Percentiles rank a stretch among this genome's conserved stretches.
phyloP scores from a whole-genome alignment of 2,888 invertebrate species.

The Stegana nigrithorax region DNA sequence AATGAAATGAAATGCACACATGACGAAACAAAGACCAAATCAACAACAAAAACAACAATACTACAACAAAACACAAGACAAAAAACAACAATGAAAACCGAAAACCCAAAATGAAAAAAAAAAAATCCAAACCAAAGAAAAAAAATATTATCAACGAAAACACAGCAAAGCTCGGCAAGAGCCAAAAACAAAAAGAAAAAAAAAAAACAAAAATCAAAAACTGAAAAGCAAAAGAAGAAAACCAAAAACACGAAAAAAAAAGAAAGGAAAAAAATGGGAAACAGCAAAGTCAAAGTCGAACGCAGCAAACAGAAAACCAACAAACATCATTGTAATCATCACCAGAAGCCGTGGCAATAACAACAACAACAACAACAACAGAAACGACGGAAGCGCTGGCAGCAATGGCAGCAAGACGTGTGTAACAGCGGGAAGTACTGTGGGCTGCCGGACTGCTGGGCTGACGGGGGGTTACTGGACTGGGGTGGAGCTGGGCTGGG shows the following conservation, averaged over 20 bases:
- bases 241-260: slow-evolving; percentile 40
- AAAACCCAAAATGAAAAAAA: slow-evolving; percentile 19
- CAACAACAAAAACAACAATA: slow-evolving; percentile 38
- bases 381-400: too few relatives aligned
- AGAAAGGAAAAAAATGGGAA: slow-evolving; percentile 49
- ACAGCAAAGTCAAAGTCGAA: slow-evolving; percentile 17
- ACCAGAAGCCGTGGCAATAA: slow-evolving; percentile 40
- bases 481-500: too few relatives aligned
- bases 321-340: slow-evolving; percentile 59
- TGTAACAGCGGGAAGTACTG: too few relatives aligned
- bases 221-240: slow-evolving; percentile 19
- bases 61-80: slow-evolving; percentile 3
- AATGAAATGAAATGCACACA: slow-evolving; percentile 60
- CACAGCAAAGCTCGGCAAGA: too few relatives aligned
- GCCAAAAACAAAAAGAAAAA: slow-evolving; percentile 29
- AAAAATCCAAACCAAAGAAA: slow-evolving; percentile 11
- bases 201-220: slow-evolving; percentile 23
- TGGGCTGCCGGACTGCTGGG: too few relatives aligned
- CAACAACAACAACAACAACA: too few relatives aligned
- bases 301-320: slow-evolving; percentile 38
- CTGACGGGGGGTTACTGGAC: too few relatives aligned
- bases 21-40: slow-evolving; percentile 55
- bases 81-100: background rate
- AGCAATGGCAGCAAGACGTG: too few relatives aligned
- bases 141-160: slow-evolving; percentile 53